These are phyloP conservation scores for Sabellastarte sp. DNA, from an alignment of 2,888 invertebrate genomes.

Conservation along the genomic window DNA sequence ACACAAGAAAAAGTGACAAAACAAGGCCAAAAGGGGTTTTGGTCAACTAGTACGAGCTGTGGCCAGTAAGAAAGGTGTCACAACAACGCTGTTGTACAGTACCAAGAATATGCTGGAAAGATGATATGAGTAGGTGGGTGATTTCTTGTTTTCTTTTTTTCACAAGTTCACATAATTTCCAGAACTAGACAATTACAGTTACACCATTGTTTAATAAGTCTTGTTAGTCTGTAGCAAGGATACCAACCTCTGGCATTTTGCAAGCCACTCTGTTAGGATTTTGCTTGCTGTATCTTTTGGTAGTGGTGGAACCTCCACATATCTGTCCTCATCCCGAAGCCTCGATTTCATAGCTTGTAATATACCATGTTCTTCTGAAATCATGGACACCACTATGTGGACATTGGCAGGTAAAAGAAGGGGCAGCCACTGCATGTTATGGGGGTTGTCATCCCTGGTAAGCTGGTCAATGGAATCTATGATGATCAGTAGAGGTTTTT, in stretches of 20 bases:
- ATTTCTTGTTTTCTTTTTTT: too few species aligned
- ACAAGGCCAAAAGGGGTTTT: too few species aligned
- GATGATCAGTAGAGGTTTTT: slow-evolving; percentile 38
- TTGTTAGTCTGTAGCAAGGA: too few species aligned
- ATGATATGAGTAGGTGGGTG: too few species aligned
- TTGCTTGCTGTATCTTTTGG: slow-evolving; percentile 26
- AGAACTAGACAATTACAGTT: too few species aligned
- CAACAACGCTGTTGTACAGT: too few species aligned
- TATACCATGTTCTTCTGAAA: slow-evolving; percentile 26
- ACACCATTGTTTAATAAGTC: too few species aligned
- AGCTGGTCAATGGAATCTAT: slow-evolving; percentile 48
- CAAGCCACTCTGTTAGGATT: slow-evolving; percentile 29
- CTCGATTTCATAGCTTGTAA: background rate
- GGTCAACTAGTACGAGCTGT: too few species aligned
- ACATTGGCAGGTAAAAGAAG: slow-evolving; percentile 36
- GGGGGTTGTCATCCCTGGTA: slow-evolving; percentile 34
- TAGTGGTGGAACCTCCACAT: slow-evolving; percentile 32
- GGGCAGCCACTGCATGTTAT: slow-evolving; percentile 42
- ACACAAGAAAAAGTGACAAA: too few species aligned
- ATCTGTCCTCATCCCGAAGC: slow-evolving; percentile 28
- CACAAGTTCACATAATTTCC: too few species aligned
- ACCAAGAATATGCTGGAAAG: too few species aligned
- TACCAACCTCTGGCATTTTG: slow-evolving; percentile 20
- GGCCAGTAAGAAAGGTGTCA: too few species aligned
- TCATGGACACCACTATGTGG: slow-evolving; percentile 37